These are phyloP conservation scores for Drosophila littoralis DNA, from an alignment of 1,140 invertebrate species.

Conservation along the genomic window DNA sequence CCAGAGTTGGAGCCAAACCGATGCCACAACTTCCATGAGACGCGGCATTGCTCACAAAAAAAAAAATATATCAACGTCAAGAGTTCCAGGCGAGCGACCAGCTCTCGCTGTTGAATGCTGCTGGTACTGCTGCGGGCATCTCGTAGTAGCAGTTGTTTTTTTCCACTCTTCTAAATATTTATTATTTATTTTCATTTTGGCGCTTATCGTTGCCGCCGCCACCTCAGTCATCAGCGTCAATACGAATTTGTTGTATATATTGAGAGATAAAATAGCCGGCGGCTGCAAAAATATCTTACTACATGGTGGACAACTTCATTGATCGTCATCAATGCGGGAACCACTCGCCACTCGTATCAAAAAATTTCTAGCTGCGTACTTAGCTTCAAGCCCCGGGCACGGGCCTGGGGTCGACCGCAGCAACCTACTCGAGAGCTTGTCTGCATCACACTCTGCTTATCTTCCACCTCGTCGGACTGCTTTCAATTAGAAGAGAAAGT, in stretches of 20 bases:
- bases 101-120: conserved; percentile 51
- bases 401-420: not conserved
- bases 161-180: conserved; percentile 61
- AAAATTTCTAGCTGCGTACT: conserved; percentile 58
- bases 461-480: conserved; percentile 72
- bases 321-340: conserved; percentile 34
- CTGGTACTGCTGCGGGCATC: conserved; percentile 7
- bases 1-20: conserved; percentile 26
- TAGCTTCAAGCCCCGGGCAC: conserved; percentile 27
- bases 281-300: conserved; percentile 69
- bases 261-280: conserved; percentile 67
- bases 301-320: conserved; percentile 47
- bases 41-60: conserved; percentile 52
- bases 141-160: conserved; percentile 54
- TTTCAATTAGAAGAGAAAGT: conserved; percentile 84
- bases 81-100: conserved; percentile 71
- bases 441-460: conserved; percentile 44
- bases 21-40: conserved; percentile 61
- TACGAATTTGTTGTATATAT: conserved; percentile 57
- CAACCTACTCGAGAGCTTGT: conserved; percentile 1
- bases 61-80: conserved; percentile 51
- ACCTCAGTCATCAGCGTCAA: conserved; percentile 1
- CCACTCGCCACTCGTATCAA: conserved; percentile 48
- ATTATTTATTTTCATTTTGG: conserved; percentile 73
- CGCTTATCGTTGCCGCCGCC: conserved; percentile 46